Evolutionary conservation across 2,113 vertebrate genomes (phyloP).

Genomic region (Geococcyx californianus): DNA sequence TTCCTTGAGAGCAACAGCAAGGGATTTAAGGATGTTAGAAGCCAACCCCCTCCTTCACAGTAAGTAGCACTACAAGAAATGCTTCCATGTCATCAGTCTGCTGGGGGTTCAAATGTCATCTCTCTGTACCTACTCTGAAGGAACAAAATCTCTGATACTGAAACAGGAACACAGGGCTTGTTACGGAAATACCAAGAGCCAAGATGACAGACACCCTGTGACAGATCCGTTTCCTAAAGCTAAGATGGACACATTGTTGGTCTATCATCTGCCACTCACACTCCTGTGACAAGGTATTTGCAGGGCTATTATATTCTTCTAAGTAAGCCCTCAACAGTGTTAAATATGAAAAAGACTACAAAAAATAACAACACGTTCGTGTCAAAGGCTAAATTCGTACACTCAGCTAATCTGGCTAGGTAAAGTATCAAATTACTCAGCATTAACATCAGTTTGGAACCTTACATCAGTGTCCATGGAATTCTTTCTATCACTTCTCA

Average conservation of each 20-base stretch:
- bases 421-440: background rate
- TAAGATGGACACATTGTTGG: background rate
- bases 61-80: background rate
- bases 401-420: background rate
- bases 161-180: background rate
- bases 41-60: accelerated
- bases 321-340: background rate
- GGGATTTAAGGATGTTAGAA: background rate
- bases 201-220: background rate
- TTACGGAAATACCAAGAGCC: background rate
- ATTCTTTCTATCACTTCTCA: background rate
- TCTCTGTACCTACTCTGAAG: background rate
- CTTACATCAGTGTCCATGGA: background rate
- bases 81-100: background rate
- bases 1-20: background rate
- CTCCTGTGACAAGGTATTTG: background rate
- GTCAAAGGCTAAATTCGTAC: background rate
- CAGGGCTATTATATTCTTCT: conserved; percentile 7
- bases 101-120: background rate
- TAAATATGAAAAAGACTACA: background rate
- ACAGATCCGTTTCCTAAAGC: background rate
- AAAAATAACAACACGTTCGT: background rate
- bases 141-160: background rate
- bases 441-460: background rate
- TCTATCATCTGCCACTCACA: background rate